Base-by-base conservation (phyloP, 2,113 vertebrate genomes). In the Myrmecobius fasciatus region DNA sequence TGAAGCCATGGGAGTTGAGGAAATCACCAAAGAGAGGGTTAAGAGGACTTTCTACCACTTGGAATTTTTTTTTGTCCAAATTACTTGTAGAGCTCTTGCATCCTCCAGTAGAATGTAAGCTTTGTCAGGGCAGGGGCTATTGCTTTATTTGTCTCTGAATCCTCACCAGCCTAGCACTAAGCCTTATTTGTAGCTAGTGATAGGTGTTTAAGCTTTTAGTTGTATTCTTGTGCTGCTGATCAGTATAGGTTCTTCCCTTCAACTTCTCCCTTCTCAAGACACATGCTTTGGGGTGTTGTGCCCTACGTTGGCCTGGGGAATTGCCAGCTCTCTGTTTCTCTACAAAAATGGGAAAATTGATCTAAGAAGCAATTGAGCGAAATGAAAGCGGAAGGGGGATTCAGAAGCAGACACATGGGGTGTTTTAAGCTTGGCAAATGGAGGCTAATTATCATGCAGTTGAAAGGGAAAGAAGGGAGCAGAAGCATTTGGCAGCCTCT, bases 361-460 rank as follows among this genome's bases (percentile, higher is more conserved):
- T 94, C 89, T 67, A 92, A 92, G 91, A 92, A 92, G 94, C 91
- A 91, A 94, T 91, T 95, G 91, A 94, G 89, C 91, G 93, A 92
- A 95, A 95, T 92, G 90, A 92, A 96, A 95, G 52, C 17, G 56
- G 52, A 88, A 90, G 93, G 88, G 51, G 22, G 91, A 95, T 36
- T 51, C 26, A 89, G 53, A 90, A 51, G 89, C 89, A 47, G 47
- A 90, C 89, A 51, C 25, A 26, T 6, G 26, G 46, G 89, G 96
- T 93, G 48, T 60, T 91, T 91, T 83, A 54, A 96, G 93, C 52
- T 49, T 67, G 89, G 91, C 91, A 89, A 95, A 96, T 89, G 54
- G 94, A 95, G 53, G 60, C 52, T 24, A 60, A 75, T 94, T 91
- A 83, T 49, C 90, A 49, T 53, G 48, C 5, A 67, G 89, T 26